Evolutionary conservation across 2,888 invertebrate genomes (phyloP), one percentile per base, ranked within the genome.

Genomic region (Perithous albicinctus): DNA sequence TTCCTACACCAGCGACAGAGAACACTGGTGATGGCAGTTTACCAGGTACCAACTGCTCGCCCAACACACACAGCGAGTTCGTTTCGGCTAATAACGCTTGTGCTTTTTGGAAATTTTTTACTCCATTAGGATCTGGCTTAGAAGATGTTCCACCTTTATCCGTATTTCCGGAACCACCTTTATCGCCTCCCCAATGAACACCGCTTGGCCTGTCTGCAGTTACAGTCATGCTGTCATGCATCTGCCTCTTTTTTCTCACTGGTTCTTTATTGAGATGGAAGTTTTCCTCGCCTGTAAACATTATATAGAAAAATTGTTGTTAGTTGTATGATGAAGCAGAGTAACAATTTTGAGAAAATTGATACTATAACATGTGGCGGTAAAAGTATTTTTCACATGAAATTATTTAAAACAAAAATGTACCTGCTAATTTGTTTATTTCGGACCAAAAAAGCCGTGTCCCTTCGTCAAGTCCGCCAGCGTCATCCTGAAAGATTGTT

Each of bases 131-230:
- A 32, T 54, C 26, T 2, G 26, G 5, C 12, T 54, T 54, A 5
- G 26, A 12, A 1, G 8, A 8, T 4, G 15, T 12, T 6, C 56
- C 32, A 0, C 32, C 32, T 29, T 6, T 12, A n/a, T n/a, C n/a
- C n/a, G n/a, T n/a, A 7, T 56, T 29, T n/a, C 56, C 56, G 7
- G 6, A 6, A 10, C 20, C 20, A n/a, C 43, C 43, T 4, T 43
- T 43, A 20, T 15, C 56, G n/a, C 43, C 43, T n/a, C 56, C 56
- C 56, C 56, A 56, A 26, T 56, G 56, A 2, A 56, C n/a, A n/a
- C 56, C 56, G 56, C 56, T 56, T 6, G n/a, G n/a, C 6, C 15
- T 29, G 56, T 56, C 15, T 6, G n/a, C 56, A 4, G 29, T 29
- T 2, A 56, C 56, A 4, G 56, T 56, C 56, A 56, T 56, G 12